Evolutionary conservation across 2,113 vertebrate species (phyloP).

Genomic region (Centrocercus urophasianus): DNA sequence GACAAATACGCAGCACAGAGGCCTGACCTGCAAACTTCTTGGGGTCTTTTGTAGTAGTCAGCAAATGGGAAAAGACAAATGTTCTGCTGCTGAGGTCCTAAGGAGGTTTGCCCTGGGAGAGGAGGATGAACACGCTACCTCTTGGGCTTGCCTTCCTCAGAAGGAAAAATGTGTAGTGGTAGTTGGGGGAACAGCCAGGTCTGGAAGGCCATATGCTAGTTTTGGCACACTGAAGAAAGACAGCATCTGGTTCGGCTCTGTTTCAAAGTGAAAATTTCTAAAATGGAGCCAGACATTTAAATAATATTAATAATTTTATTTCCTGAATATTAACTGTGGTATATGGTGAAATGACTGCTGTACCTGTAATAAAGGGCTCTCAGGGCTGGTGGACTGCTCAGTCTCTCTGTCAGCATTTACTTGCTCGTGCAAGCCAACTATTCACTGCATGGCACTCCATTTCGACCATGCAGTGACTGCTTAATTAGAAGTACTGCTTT

Average conservation of each 20-base stretch:
- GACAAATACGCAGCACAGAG: neutral
- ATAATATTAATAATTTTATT: conserved; percentile 64
- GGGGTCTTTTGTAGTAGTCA: neutral
- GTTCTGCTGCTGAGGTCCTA: neutral
- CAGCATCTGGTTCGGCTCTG: conserved; percentile 37
- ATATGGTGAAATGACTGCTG: conserved; percentile 29
- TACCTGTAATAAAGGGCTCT: conserved; percentile 40
- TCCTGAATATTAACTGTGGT: conserved; percentile 42
- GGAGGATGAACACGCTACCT: neutral
- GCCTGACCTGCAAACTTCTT: neutral
- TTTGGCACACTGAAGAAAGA: conserved; percentile 49
- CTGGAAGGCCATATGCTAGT: conserved; percentile 36
- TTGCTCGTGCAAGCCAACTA: conserved; percentile 21
- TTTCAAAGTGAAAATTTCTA: conserved; percentile 54
- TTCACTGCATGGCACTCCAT: conserved; percentile 40
- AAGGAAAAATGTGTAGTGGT: conserved; percentile 28
- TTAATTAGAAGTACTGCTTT: conserved; percentile 78
- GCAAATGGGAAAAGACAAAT: neutral
- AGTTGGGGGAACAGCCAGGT: neutral
- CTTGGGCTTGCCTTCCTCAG: neutral
- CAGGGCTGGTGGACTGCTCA: conserved; percentile 21
- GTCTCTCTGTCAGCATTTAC: neutral
- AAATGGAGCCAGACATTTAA: conserved; percentile 59
- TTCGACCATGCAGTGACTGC: conserved; percentile 48
- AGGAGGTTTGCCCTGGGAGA: neutral